phyloP scores from a whole-genome alignment of 1,140 invertebrate genomes.

The Nephila pilipes region DNA sequence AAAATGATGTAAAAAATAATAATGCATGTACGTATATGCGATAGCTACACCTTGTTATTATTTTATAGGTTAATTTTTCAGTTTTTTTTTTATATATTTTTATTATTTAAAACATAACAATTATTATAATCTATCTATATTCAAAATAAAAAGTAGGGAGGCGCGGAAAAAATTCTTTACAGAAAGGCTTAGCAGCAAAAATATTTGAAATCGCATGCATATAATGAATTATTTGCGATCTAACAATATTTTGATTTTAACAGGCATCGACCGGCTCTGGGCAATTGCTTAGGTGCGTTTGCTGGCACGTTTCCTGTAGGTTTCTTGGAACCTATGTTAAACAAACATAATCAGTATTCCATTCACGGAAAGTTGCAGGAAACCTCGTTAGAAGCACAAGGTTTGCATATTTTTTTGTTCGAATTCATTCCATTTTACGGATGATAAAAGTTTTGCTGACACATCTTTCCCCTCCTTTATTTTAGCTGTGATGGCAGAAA shows the following conservation, averaged over 20 bases:
- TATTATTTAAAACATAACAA: too few species aligned
- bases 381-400: slow-evolving; percentile 98
- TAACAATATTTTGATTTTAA: background rate
- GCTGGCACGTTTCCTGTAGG: slow-evolving; percentile 99
- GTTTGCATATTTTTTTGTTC: slow-evolving; percentile 77
- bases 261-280: slow-evolving; percentile 90
- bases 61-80: too few species aligned
- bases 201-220: too few species aligned
- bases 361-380: slow-evolving; percentile 96
- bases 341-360: slow-evolving; percentile 98
- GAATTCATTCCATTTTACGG: background rate
- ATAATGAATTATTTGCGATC: too few species aligned
- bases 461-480: slow-evolving; percentile 3
- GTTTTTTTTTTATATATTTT: too few species aligned
- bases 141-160: too few species aligned
- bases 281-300: slow-evolving; percentile 97
- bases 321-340: slow-evolving; percentile 97
- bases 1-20: too few species aligned
- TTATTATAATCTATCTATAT: too few species aligned
- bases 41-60: too few species aligned
- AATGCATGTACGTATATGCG: too few species aligned
- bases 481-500: slow-evolving; percentile 95
- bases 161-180: too few species aligned
- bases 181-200: too few species aligned
- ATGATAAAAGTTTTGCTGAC: background rate